A percentile compares a stretch with the other conserved stretches of the same genome.
phyloP scores from a whole-genome alignment of 2,888 invertebrate species.

The Macaria notata region DNA sequence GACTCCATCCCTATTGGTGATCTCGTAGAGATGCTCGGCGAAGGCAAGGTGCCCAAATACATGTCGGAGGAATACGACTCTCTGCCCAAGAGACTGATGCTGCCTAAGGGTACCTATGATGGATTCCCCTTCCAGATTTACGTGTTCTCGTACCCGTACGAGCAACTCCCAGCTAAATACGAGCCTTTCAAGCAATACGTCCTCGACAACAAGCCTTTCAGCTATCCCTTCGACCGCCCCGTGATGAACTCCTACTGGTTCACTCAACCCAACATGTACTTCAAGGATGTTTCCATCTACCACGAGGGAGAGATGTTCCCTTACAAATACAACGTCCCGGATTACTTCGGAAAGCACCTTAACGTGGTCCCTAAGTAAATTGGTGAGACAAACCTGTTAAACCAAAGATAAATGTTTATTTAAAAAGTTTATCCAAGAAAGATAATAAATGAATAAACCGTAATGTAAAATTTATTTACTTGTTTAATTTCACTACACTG shows the following conservation, averaged over 20 bases:
- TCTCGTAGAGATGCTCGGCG: slow-evolving; percentile 81
- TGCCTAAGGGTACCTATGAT: slow-evolving; percentile 87
- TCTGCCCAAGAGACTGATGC: slow-evolving; percentile 85
- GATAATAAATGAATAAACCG: no score
- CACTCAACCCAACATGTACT: slow-evolving; percentile 82
- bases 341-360: slow-evolving; percentile 37
- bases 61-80: slow-evolving; percentile 80
- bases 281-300: slow-evolving; percentile 81
- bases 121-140: slow-evolving; percentile 86
- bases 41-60: slow-evolving; percentile 76
- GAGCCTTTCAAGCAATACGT: slow-evolving; percentile 50
- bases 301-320: slow-evolving; percentile 67
- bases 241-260: slow-evolving; percentile 67
- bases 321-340: slow-evolving; percentile 51
- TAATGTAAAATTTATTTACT: no score
- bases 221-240: slow-evolving; percentile 83
- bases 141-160: slow-evolving; percentile 82
- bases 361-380: slow-evolving; percentile 45
- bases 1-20: slow-evolving; percentile 84
- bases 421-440: no score
- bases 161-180: slow-evolving; percentile 59
- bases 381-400: slow-evolving; percentile 36
- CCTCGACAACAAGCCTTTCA: slow-evolving; percentile 77
- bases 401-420: slow-evolving; percentile 11
- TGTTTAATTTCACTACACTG: no score